Evolutionary conservation across 2,797 vertebrate genomes (phyloP).

Genomic region (Chelonia mydas): DNA sequence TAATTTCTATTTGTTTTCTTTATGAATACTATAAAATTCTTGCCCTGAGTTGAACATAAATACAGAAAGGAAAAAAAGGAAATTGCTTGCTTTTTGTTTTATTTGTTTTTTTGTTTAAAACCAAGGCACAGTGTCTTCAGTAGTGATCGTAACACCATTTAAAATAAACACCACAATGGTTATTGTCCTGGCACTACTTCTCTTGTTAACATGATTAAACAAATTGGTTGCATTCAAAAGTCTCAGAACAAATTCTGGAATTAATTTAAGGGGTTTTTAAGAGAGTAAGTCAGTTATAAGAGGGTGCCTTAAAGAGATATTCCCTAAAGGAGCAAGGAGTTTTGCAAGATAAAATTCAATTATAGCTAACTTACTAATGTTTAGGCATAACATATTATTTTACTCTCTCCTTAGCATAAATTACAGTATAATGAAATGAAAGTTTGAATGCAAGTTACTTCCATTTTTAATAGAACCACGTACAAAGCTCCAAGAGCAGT

Average conservation of each 20-base stretch:
- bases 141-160: constrained; percentile 47
- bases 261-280: constrained; percentile 69
- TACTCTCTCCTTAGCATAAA: constrained; percentile 54
- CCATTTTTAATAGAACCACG: constrained; percentile 26
- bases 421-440: background rate
- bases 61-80: constrained; percentile 12
- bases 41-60: constrained; percentile 76
- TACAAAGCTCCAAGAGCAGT: constrained; percentile 14
- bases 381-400: constrained; percentile 36
- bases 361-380: constrained; percentile 41
- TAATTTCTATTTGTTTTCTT: constrained; percentile 54
- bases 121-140: constrained; percentile 73
- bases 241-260: constrained; percentile 69
- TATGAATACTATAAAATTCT: constrained; percentile 72
- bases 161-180: constrained; percentile 64
- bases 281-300: constrained; percentile 61
- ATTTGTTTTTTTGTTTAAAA: constrained; percentile 14
- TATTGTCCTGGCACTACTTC: constrained; percentile 64
- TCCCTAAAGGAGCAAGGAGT: constrained; percentile 61
- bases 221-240: constrained; percentile 68
- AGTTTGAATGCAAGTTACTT: background rate
- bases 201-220: constrained; percentile 61
- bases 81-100: constrained; percentile 50
- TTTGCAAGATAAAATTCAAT: constrained; percentile 62
- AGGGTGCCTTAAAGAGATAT: constrained; percentile 47